Evolutionary conservation across 2,797 vertebrate genomes (phyloP), one percentile per base, ranked within the genome.

Genomic region (Sebastiscus tertius): DNA sequence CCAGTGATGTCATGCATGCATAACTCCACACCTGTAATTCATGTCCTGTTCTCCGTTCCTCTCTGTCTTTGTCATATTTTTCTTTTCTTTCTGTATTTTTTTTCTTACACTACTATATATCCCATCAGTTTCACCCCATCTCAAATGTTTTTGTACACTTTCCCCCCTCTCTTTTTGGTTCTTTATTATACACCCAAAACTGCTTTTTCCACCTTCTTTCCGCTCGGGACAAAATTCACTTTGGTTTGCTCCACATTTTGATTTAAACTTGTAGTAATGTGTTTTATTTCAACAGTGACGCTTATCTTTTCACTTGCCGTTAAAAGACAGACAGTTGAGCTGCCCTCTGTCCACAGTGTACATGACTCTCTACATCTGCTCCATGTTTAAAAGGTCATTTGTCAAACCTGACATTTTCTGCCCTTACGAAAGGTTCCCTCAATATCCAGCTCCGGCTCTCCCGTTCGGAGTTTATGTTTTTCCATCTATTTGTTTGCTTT

Each of bases 381-480:
- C 95, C 88, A 93, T 95, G 92, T 94, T 95, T 94, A 95, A 94
- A 93, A 95, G 94, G 92, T 93, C 89, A 94, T 95, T 95, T 94
- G 93, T 95, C 93, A 95, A 92, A 92, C 89, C 92, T 94, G 93
- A 94, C 94, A 95, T 95, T 95, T 93, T 93, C 89, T 93, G 93
- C 91, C 92, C 93, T 94, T 95, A 95, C 93, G 88, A 94, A 94
- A 94, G 94, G 93, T 94, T 94, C 91, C 92, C 86, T 92, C 91
- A 89, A 90, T 93, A 93, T 92, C 89, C 84, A 84, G 75, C 67
- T 13, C 78, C 26, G 3, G 79, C 89, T 82, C 66, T 75, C 63
- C 87, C 84, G 80, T 88, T 84, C 88, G 84, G 69, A 85, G 60
- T 92, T 84, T 78, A 87, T 84, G 77, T 84, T 82, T 85, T 85